These are phyloP conservation scores for Ageneiosus marmoratus DNA, from an alignment of 2,113 vertebrate genomes.

Conservation along the genomic window DNA sequence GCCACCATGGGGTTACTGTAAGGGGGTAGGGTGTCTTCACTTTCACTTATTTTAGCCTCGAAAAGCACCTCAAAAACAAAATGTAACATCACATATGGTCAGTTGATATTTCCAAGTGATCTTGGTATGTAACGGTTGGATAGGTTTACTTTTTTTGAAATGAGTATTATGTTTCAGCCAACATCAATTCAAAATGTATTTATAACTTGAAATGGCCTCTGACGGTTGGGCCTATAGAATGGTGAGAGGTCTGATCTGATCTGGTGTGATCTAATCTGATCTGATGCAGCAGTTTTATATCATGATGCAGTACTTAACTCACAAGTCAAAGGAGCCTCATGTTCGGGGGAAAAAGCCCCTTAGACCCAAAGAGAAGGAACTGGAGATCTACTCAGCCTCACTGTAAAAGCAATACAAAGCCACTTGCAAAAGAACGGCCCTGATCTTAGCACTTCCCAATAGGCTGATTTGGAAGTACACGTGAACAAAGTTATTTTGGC, in stretches of 20 bases:
- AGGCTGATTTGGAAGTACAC: constrained; percentile 71
- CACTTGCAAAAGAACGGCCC: constrained; percentile 74
- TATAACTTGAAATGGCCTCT: constrained; percentile 53
- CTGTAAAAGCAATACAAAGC: constrained; percentile 78
- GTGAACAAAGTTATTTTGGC: constrained; percentile 71
- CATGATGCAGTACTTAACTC: constrained; percentile 75
- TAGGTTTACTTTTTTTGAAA: constrained; percentile 66
- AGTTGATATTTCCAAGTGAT: constrained; percentile 59
- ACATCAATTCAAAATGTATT: constrained; percentile 73
- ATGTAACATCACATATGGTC: constrained; percentile 16
- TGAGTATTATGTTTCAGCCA: constrained; percentile 71
- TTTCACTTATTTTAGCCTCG: constrained; percentile 55
- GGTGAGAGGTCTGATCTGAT: not conserved
- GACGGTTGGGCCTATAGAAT: not conserved
- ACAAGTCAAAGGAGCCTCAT: constrained; percentile 70
- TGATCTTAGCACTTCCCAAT: constrained; percentile 77
- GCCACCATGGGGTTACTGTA: constrained; percentile 68
- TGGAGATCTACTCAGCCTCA: constrained; percentile 64
- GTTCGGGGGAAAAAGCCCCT: constrained; percentile 39
- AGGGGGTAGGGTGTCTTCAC: constrained; percentile 62
- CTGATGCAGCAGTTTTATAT: constrained; percentile 47
- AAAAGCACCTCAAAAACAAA: constrained; percentile 66
- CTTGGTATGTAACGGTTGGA: constrained; percentile 55
- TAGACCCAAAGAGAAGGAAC: constrained; percentile 26
- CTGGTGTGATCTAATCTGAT: constrained; percentile 12